A percentile compares a stretch with the other conserved stretches of the same genome.
Conservation (phyloP, 2,888 invertebrate species). For the Pammene fasciana region DNA sequence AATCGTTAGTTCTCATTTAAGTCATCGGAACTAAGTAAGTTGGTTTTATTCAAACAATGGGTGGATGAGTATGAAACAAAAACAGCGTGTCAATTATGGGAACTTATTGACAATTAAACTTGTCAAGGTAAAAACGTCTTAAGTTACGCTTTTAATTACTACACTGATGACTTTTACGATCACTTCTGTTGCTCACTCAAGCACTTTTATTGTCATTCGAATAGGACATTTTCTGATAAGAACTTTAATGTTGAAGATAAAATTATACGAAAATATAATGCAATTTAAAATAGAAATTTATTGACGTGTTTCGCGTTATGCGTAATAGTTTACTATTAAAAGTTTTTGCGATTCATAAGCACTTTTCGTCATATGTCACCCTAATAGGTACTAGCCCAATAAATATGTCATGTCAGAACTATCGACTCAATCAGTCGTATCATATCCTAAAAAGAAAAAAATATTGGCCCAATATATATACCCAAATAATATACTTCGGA, state of each 20-base stretch:
- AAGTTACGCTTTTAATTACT: constrained; percentile 12
- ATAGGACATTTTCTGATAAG: constrained; percentile 3
- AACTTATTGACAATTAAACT: constrained; percentile 28
- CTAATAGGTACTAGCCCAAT: too few species aligned
- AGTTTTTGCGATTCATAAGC: too few species aligned
- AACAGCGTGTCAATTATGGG: constrained; percentile 27
- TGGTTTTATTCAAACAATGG: constrained; percentile 33
- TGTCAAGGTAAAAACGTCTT: constrained; percentile 10
- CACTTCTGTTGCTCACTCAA: constrained; percentile 21
- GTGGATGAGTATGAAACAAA: constrained; percentile 27
- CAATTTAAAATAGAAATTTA: neutral
- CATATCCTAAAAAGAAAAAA: too few species aligned
- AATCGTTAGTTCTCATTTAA: constrained; percentile 9
- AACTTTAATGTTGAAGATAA: constrained; percentile 6
- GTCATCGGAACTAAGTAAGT: constrained; percentile 16
- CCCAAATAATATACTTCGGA: too few species aligned
- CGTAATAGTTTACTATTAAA: too few species aligned
- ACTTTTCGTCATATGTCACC: too few species aligned
- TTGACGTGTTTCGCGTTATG: neutral
- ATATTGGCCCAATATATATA: too few species aligned
- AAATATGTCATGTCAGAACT: too few species aligned
- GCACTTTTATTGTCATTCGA: constrained; percentile 13
- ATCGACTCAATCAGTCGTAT: too few species aligned
- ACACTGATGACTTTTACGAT: constrained; percentile 26
- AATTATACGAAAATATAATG: neutral